phyloP scores from a whole-genome alignment of 2,888 invertebrate genomes.

The Troglohyphantes excavatus region DNA sequence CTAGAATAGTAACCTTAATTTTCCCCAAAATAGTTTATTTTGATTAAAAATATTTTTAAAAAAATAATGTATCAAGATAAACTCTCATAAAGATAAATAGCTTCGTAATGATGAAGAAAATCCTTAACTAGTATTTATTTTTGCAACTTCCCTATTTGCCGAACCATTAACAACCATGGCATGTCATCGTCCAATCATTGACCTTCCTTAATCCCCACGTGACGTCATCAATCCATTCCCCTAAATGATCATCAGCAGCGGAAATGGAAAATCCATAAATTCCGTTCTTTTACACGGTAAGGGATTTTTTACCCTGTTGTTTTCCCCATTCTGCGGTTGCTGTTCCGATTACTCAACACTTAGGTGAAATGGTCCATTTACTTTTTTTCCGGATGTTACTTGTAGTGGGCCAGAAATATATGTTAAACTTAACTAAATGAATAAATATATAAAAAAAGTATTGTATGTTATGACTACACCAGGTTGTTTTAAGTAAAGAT shows the following conservation, averaged over 20 bases:
- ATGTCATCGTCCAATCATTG: constrained; percentile 59
- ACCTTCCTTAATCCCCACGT: constrained; percentile 45
- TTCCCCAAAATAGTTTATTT: too few species aligned
- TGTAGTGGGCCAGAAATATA: too few species aligned
- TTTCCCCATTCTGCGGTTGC: neutral
- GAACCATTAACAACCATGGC: constrained; percentile 45
- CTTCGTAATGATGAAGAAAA: neutral
- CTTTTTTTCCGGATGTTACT: constrained; percentile 13
- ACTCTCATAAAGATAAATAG: too few species aligned
- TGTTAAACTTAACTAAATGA: too few species aligned
- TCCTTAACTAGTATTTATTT: constrained; percentile 20
- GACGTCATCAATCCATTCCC: constrained; percentile 68
- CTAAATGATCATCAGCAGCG: constrained; percentile 62
- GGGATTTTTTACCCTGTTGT: neutral
- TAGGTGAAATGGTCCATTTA: constrained; percentile 7
- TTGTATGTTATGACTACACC: too few species aligned
- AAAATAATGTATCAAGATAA: too few species aligned
- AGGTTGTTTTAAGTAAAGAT: too few species aligned
- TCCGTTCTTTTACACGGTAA: constrained; percentile 13
- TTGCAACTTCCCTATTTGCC: constrained; percentile 22
- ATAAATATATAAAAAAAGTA: too few species aligned
- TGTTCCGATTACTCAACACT: neutral
- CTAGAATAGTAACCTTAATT: too few species aligned
- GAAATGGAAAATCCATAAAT: constrained; percentile 68
- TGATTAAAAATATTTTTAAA: too few species aligned